phyloP scores from a whole-genome alignment of 2,797 vertebrate genomes.

The Merluccius polli region DNA sequence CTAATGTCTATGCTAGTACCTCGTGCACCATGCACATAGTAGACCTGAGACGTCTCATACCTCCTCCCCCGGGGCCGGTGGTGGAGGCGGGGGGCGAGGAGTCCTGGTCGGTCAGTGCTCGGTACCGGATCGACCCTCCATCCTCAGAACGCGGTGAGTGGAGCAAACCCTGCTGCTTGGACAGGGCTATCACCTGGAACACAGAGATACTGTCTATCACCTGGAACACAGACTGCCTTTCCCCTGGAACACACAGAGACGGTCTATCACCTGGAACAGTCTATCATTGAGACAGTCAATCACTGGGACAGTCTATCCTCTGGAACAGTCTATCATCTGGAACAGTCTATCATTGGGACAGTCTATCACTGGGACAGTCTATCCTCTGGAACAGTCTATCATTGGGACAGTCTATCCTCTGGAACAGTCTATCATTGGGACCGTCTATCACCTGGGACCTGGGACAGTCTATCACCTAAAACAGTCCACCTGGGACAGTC shows the following conservation, averaged over 20 bases:
- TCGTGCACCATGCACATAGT: not conserved
- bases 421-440: not conserved
- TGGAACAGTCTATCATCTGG: too few species aligned
- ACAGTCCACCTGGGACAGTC: too few species aligned
- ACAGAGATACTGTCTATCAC: constrained; percentile 63
- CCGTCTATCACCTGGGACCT: not conserved
- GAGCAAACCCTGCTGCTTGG: constrained; percentile 92
- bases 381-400: not conserved
- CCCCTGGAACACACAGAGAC: not conserved
- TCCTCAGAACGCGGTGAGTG: constrained; percentile 78
- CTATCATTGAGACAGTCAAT: too few species aligned
- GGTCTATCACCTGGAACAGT: not conserved
- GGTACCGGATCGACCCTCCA: constrained; percentile 87
- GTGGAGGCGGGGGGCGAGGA: constrained; percentile 71
- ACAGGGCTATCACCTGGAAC: constrained; percentile 83
- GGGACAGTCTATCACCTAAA: constrained; percentile 76
- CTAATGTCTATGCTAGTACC: too few species aligned
- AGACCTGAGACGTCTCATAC: not conserved
- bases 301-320: not conserved
- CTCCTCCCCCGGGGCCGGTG: constrained; percentile 52
- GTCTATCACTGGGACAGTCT: not conserved
- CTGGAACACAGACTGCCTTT: constrained; percentile 43
- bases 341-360: too few species aligned
- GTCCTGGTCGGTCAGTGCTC: constrained; percentile 88
- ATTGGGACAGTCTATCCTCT: constrained; percentile 72